These are phyloP conservation scores for Neolamprologus caudopunctatus DNA, from an alignment of 2,113 vertebrate genomes.

Conservation along the genomic window DNA sequence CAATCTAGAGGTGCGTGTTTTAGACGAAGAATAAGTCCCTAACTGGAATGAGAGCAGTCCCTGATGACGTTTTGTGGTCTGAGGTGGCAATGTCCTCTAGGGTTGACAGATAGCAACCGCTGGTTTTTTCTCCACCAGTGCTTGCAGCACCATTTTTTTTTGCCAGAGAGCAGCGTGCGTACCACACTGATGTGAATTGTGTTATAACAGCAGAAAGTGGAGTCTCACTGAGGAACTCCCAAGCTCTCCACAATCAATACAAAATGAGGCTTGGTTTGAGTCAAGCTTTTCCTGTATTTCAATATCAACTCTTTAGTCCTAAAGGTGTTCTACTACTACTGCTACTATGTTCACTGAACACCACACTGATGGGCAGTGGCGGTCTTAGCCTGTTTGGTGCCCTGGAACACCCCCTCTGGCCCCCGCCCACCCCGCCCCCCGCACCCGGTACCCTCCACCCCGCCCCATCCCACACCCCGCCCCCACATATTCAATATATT, in stretches of 20 bases:
- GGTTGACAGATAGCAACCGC: not conserved
- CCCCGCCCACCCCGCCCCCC: rapidly evolving
- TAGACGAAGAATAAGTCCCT: not conserved
- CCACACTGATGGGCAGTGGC: not conserved
- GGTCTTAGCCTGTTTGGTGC: not conserved
- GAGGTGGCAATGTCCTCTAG: not conserved
- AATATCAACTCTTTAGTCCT: not conserved
- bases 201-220: not conserved
- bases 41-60: not conserved
- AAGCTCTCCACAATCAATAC: not conserved
- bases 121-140: not conserved
- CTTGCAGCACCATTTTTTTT: not conserved
- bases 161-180: not conserved
- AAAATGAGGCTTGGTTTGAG: not conserved
- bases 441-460: too few species aligned
- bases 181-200: not conserved
- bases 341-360: not conserved
- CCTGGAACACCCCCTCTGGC: not conserved
- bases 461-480: rapidly evolving
- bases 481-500: too few species aligned
- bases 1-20: not conserved
- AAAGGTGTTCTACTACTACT: not conserved
- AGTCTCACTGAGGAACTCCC: not conserved
- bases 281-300: not conserved
- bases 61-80: not conserved